phyloP scores from a whole-genome alignment of 2,888 invertebrate genomes.

The Sinohyriopsis cumingii region DNA sequence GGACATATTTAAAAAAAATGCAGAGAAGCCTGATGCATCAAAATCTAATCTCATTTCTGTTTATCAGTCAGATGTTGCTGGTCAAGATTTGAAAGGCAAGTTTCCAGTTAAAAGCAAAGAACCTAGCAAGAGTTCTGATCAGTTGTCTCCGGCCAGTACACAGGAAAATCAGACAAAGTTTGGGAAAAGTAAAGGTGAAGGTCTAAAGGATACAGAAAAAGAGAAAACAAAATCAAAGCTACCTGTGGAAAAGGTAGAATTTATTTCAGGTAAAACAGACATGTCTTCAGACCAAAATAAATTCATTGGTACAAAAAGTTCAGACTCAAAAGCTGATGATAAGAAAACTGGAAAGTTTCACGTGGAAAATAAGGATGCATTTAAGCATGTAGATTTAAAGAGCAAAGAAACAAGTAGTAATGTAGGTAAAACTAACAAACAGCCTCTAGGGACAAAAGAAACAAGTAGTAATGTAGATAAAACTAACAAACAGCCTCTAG shows the following conservation, averaged over 20 bases:
- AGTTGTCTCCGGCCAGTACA: too few relatives aligned
- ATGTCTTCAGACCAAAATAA: slow-evolving; percentile 5
- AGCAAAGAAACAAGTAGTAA: too few relatives aligned
- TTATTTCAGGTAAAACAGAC: too few relatives aligned
- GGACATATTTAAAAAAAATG: not conserved
- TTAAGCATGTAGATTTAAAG: too few relatives aligned
- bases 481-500: too few relatives aligned
- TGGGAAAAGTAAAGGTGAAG: slow-evolving; percentile 2
- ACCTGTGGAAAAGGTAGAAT: too few relatives aligned
- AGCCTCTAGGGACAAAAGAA: too few relatives aligned
- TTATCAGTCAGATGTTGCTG: not conserved
- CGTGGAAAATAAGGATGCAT: too few relatives aligned
- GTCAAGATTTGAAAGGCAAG: not conserved
- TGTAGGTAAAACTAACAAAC: too few relatives aligned
- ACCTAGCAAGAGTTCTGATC: not conserved
- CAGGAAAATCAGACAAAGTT: too few relatives aligned
- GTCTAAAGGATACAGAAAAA: slow-evolving; percentile 7
- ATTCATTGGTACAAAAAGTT: slow-evolving; percentile 13
- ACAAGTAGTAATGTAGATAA: too few relatives aligned
- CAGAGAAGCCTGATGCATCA: not conserved
- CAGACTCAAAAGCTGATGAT: slow-evolving; percentile 6
- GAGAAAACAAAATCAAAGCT: slow-evolving; percentile 6
- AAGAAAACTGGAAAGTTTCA: slow-evolving; percentile 10
- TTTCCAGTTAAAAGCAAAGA: slow-evolving; percentile 1
- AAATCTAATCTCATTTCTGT: not conserved